These are phyloP conservation scores for Sarcoramphus papa DNA, from an alignment of 2,797 vertebrate species.

Conservation along the genomic window DNA sequence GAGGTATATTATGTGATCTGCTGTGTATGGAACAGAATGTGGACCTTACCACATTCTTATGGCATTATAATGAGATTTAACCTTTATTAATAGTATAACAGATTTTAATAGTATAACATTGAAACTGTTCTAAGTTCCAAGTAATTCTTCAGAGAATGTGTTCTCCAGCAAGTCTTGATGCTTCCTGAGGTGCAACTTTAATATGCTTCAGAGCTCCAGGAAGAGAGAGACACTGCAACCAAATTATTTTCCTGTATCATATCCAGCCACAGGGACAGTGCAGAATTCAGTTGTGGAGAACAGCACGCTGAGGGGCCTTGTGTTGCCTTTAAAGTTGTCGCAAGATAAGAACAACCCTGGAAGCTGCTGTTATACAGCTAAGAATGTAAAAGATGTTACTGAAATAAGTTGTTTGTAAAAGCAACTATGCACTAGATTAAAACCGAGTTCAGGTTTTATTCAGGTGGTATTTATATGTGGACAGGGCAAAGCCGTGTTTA, in stretches of 20 bases:
- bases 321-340: neutral
- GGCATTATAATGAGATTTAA: neutral
- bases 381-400: neutral
- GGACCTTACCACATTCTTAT: fast-evolving
- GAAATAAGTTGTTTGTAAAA: neutral
- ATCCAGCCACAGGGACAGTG: neutral
- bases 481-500: neutral
- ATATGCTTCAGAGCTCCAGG: neutral
- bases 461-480: neutral
- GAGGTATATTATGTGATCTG: neutral
- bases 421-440: neutral
- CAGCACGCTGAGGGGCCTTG: neutral
- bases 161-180: neutral
- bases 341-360: neutral
- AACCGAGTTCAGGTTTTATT: neutral
- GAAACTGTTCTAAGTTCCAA: neutral
- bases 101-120: neutral
- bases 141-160: neutral
- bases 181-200: neutral
- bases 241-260: fast-evolving
- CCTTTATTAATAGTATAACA: neutral
- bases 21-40: fast-evolving
- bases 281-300: neutral
- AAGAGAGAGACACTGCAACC: neutral
- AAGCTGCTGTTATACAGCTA: neutral